These are phyloP conservation scores for Anisognathus igniventris DNA, from an alignment of 2,797 vertebrate genomes.

Conservation along the genomic window DNA sequence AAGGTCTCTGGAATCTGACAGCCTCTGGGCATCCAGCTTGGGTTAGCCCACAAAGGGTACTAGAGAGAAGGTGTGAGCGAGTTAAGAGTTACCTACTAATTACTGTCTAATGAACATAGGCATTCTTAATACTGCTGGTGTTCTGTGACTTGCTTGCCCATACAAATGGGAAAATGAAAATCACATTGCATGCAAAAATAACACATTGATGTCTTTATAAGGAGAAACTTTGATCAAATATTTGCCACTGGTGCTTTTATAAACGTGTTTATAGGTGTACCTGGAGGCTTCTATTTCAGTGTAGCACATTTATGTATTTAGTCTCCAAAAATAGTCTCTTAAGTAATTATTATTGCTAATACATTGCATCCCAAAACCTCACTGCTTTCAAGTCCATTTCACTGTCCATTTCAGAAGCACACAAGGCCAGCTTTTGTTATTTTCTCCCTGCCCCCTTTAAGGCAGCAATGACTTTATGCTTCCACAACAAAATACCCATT, in stretches of 20 bases:
- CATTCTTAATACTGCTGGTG: neutral
- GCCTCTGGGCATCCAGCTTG: neutral
- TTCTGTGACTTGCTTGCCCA: neutral
- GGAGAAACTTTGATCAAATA: neutral
- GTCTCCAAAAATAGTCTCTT: neutral
- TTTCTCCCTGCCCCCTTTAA: neutral
- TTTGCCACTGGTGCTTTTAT: neutral
- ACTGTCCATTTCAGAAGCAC: neutral
- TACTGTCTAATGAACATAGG: neutral
- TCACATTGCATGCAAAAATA: neutral
- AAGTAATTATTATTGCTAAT: neutral
- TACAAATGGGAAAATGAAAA: neutral
- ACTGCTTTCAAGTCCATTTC: neutral
- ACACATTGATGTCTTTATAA: neutral
- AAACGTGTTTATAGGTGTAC: neutral
- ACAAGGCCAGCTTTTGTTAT: neutral
- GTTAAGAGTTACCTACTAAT: neutral
- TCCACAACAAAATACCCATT: neutral
- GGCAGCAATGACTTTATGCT: neutral
- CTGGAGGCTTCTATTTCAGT: neutral
- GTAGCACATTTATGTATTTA: neutral
- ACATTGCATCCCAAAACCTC: neutral
- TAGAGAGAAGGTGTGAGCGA: fast-evolving
- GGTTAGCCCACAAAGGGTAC: neutral
- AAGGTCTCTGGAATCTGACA: neutral